Evolutionary conservation across 2,113 vertebrate genomes (phyloP).

Genomic region (Mirounga angustirostris): DNA sequence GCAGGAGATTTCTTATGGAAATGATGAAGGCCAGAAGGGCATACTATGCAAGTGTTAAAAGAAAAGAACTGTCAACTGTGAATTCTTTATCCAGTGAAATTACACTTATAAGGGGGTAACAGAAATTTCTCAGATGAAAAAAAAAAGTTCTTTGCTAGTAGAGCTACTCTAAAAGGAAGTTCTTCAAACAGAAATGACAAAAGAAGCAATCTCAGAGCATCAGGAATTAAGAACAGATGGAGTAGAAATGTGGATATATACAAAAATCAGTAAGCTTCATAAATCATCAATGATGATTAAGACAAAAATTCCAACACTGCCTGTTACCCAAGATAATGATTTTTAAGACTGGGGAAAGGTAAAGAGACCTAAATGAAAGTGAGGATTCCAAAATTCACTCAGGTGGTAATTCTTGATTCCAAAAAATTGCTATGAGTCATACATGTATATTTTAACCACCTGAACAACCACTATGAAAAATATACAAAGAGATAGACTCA

Average conservation of each 20-base stretch:
- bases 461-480: background rate
- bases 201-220: background rate
- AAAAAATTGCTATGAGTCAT: background rate
- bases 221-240: background rate
- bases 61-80: background rate
- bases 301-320: background rate
- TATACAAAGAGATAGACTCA: background rate
- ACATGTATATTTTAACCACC: background rate
- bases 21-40: background rate
- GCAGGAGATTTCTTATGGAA: background rate
- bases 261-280: background rate
- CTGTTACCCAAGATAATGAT: background rate
- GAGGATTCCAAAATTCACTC: background rate
- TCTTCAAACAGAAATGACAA: background rate
- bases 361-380: background rate
- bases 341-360: background rate
- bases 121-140: background rate
- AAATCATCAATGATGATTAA: background rate
- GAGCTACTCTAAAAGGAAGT: background rate
- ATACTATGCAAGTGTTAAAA: background rate
- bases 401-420: background rate
- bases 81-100: background rate
- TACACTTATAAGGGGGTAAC: background rate
- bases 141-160: background rate
- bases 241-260: background rate